phyloP scores from a whole-genome alignment of 2,888 invertebrate genomes.

The Colostygia pectinataria region DNA sequence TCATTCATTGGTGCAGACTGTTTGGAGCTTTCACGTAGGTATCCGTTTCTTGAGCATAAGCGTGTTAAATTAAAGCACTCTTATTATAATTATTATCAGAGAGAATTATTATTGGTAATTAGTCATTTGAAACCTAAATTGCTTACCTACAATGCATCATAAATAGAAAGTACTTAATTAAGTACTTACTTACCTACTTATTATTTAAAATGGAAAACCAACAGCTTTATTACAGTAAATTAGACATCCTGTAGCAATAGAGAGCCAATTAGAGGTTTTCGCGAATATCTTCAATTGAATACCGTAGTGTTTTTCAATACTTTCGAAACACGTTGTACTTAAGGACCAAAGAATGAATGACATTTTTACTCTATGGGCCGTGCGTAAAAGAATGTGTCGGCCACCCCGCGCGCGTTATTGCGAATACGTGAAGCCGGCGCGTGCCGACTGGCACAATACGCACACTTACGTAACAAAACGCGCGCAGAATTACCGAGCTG shows the following conservation, averaged over 20 bases:
- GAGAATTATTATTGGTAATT: no score
- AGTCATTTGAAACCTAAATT: no score
- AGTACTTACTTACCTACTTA: no score
- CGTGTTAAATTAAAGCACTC: slow-evolving; percentile 3
- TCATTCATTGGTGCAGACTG: slow-evolving; percentile 27
- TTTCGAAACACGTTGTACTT: slow-evolving; percentile 20
- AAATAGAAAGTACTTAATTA: no score
- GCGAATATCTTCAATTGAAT: no score
- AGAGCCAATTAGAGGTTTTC: no score
- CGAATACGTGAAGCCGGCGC: slow-evolving; percentile 66
- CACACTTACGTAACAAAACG: slow-evolving; percentile 72
- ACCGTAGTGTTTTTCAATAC: no score
- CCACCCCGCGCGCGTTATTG: slow-evolving; percentile 69
- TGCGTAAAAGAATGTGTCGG: slow-evolving; percentile 68
- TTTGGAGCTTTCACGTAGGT: slow-evolving; percentile 21
- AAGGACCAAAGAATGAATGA: slow-evolving; percentile 36
- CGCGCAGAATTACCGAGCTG: slow-evolving; percentile 67
- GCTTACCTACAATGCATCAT: no score
- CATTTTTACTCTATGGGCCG: slow-evolving; percentile 49
- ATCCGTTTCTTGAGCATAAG: slow-evolving; percentile 1
- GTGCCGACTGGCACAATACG: slow-evolving; percentile 63
- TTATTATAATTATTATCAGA: background rate
- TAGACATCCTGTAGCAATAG: no score
- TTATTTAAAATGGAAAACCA: no score
- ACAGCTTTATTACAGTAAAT: no score